Evolutionary conservation across 2,113 vertebrate genomes (phyloP), one percentile per base, ranked within the genome.

Genomic region (Junco hyemalis): DNA sequence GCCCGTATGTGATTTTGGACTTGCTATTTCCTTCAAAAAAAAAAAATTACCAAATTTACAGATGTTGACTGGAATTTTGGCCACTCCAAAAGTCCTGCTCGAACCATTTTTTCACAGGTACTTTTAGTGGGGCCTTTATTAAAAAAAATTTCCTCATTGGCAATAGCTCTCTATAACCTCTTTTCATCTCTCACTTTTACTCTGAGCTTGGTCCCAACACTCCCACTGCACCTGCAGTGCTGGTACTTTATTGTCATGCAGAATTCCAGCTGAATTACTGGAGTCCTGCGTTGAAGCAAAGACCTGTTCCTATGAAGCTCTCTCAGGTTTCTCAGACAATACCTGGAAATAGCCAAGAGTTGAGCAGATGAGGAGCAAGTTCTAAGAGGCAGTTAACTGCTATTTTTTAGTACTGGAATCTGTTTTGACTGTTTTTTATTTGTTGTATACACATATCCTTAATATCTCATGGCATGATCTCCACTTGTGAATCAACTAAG

Each of bases 101-200:
- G 9, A 82, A 35, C 5, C 4, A 13, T 6, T 51, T 74, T 81
- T 70, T 86, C 20, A n/a, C 4, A 45, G 6, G 2, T 71, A 8
- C 1, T 4, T 53, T 70, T 33, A 31, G 15, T 35, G 17, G 4
- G 33, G 2, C 2, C 2, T 33, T 71, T 31, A 4, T 3, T 26
- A 11, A 29, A 53, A 53, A 51, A 53, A 53, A 29, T 11, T 11
- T 66, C 5, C 9, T 71, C 13, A 13, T 11, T 19, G 24, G 3
- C 1, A 42, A 9, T 59, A 50, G 6, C 15, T 51, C 6, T 14
- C 5, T 45, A 13, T 35, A 45, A 7, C 14, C 44, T 65, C 36
- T 61, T 65, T 33, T 76, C 6, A n/a, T 19, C 3, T 71, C 14
- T 76, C 40, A 70, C 14, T 79, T 72, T 59, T 72, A 13, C 7